Conservation (phyloP, 2,888 invertebrate species). For the Macrophya annulata region DNA sequence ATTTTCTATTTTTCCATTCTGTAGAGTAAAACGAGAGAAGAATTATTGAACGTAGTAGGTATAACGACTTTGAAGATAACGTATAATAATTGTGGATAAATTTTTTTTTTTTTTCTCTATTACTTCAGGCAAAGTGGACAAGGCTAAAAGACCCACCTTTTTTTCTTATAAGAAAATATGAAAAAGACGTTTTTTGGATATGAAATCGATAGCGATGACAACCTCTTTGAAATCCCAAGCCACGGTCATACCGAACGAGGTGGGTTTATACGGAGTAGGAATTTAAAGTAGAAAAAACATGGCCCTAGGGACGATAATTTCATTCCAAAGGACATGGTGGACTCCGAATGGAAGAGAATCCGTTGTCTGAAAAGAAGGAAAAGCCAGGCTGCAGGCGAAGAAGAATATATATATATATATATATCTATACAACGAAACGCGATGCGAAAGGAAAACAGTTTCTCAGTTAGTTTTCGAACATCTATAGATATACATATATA, state of each 20-base stretch:
- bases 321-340: constrained; percentile 25
- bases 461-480: background rate
- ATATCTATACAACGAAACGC: background rate
- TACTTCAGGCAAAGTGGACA: no score
- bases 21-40: no score
- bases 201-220: constrained; percentile 26
- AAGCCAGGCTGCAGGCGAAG: background rate
- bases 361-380: background rate
- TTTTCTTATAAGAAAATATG: no score
- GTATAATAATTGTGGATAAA: no score
- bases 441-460: constrained; percentile 21
- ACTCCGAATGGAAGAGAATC: background rate
- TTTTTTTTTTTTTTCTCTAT: no score
- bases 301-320: constrained; percentile 38
- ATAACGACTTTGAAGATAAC: no score
- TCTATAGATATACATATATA: background rate
- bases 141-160: no score
- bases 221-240: background rate
- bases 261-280: background rate
- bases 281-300: constrained; percentile 33
- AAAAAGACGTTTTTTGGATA: background rate
- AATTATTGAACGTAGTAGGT: no score
- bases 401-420: background rate
- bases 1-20: no score
- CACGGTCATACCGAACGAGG: background rate